phyloP scores from a whole-genome alignment of 2,888 invertebrate genomes.

The Tenthredo mesomela region DNA sequence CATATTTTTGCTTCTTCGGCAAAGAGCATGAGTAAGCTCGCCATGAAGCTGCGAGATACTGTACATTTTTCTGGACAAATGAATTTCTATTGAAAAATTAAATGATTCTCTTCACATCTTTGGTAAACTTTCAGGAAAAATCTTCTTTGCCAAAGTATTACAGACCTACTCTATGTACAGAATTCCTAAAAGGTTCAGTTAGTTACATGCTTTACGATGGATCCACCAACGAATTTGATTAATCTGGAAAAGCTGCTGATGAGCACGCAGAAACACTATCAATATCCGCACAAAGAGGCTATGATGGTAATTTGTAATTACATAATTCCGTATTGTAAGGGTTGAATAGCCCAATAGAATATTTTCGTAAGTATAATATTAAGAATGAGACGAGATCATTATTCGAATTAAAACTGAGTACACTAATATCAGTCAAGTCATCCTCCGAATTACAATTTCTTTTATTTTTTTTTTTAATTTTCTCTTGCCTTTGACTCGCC shows the following conservation, averaged over 20 bases:
- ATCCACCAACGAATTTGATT: not conserved
- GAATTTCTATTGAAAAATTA: not conserved
- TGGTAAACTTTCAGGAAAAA: not conserved
- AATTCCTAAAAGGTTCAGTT: not conserved
- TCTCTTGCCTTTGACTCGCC: not conserved
- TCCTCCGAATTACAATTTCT: not conserved
- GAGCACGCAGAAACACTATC: slow-evolving; percentile 1
- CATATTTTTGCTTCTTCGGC: not conserved
- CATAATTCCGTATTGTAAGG: not conserved
- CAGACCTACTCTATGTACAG: not conserved
- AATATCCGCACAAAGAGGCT: slow-evolving; percentile 41
- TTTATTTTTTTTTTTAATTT: no score
- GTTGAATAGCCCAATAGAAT: not conserved
- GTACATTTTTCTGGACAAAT: not conserved
- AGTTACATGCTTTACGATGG: not conserved
- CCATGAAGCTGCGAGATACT: not conserved
- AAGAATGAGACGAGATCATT: not conserved
- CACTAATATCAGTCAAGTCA: not conserved
- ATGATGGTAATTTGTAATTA: not conserved
- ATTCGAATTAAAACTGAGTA: not conserved
- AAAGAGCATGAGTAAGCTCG: not conserved
- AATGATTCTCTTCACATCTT: not conserved
- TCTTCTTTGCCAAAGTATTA: not conserved
- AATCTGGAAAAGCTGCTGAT: slow-evolving; percentile 40
- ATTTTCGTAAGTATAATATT: not conserved